Base-by-base conservation (phyloP, 92 coral and sea anemone genomes). In the Actinernus sp. region DNA sequence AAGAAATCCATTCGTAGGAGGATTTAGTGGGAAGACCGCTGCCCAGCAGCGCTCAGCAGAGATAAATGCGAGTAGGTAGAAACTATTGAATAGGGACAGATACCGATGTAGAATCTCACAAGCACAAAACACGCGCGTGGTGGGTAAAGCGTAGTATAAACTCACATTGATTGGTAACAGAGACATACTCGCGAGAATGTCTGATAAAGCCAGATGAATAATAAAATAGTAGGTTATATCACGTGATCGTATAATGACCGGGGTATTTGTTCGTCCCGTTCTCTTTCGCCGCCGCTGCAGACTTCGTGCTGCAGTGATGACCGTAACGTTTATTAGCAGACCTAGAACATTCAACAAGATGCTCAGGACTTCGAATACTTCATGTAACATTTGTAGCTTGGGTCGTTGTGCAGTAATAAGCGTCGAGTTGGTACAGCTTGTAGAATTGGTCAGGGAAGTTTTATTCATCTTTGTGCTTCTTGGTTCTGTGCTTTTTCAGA, bases 41-140 rank as follows among this genome's bases (percentile, higher is more conserved):
- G 55, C 58, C 78, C 66, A 70, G 54, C 58, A 56, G 8, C 78
- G 78, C 9, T 70, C 78, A 17, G 33, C 49, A 10, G 63, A 48
- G 10, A 58, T 45, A 52, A 55, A 57, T 1, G 63, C 63, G 3
- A 70, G 48, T 14, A 54, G 66, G 45, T 70, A 70, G 9, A 70
- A 70, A 44, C 78, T 28, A 11, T 31, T 38, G 5, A 70, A 32
- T 45, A 70, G 24, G 1, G 45, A 29, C 4, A 55, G 19, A 45
- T 45, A 45, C 52, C 52, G 10, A 12, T 45, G 52, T 5, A 18
- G 18, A 45, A 4, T 45, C 18, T 9, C 21, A 4, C 6, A 5
- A 4, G 52, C 52, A 23, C 52, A 45, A 17, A 8, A 45, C 5
- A 17, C 21, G 10, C 21, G 8, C 8, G 52, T 45, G 21, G 21